These are phyloP conservation scores for Gobionotothen gibberifrons DNA, from an alignment of 2,797 vertebrate genomes.

Conservation along the genomic window DNA sequence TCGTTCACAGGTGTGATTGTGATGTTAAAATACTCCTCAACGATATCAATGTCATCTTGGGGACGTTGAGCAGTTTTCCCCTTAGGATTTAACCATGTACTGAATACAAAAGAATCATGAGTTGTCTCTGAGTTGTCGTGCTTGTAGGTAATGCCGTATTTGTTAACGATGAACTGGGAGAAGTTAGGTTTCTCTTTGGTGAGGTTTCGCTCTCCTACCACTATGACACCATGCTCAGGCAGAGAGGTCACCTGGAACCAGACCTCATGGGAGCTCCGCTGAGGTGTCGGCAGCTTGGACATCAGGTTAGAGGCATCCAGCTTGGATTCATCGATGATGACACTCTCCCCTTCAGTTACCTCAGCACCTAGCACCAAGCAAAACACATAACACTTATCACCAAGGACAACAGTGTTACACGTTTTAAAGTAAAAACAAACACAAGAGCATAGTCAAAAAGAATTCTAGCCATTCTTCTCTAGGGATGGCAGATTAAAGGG, in stretches of 20 bases:
- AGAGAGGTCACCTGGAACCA: slow-evolving; percentile 91
- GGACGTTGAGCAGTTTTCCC: slow-evolving; percentile 83
- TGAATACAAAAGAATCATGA: slow-evolving; percentile 87
- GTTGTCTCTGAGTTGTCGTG: slow-evolving; percentile 92
- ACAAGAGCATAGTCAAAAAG: background rate
- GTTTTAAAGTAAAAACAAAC: slow-evolving; percentile 4
- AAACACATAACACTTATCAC: background rate
- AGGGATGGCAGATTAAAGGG: too few relatives aligned
- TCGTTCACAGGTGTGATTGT: slow-evolving; percentile 89
- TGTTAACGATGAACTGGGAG: slow-evolving; percentile 90
- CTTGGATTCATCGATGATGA: slow-evolving; percentile 87
- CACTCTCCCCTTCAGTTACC: slow-evolving; percentile 88
- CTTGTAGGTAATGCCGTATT: slow-evolving; percentile 88
- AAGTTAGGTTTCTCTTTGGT: slow-evolving; percentile 92
- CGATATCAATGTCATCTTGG: slow-evolving; percentile 73
- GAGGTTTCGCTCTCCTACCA: slow-evolving; percentile 89
- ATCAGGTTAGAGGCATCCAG: slow-evolving; percentile 91
- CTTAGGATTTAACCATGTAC: slow-evolving; percentile 89
- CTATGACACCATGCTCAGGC: slow-evolving; percentile 86
- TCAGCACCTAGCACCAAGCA: slow-evolving; percentile 79
- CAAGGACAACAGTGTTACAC: background rate
- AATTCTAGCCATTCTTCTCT: too few relatives aligned
- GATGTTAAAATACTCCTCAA: slow-evolving; percentile 90
- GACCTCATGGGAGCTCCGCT: slow-evolving; percentile 85
- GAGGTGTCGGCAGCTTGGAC: slow-evolving; percentile 83